Evolutionary conservation across 2,888 invertebrate species (phyloP).

Genomic region (Scaptomyza caliginosa): DNA sequence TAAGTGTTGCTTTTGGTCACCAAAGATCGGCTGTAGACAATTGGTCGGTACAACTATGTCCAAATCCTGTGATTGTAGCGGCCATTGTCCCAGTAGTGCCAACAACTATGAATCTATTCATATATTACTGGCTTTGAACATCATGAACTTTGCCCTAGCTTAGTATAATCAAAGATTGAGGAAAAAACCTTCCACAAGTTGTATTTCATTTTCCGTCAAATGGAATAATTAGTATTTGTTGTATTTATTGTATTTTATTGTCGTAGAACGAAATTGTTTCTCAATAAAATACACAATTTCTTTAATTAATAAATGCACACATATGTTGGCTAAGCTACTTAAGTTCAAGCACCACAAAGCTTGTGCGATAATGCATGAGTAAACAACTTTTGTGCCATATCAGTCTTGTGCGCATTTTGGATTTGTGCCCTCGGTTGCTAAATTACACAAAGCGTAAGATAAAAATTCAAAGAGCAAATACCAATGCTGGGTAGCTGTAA

Average conservation of each 20-base stretch:
- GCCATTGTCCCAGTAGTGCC: not conserved
- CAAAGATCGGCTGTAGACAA: not conserved
- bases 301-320: no score
- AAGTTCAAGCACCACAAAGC: not conserved
- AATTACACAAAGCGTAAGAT: conserved; percentile 58
- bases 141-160: not conserved
- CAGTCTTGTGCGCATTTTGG: conserved; percentile 22
- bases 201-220: no score
- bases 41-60: not conserved
- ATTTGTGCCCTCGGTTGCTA: conserved; percentile 31
- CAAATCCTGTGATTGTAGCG: not conserved
- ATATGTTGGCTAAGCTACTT: not conserved
- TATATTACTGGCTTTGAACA: not conserved
- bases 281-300: no score
- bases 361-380: not conserved
- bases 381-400: not conserved
- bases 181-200: not conserved
- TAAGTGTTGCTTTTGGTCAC: not conserved
- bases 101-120: not conserved
- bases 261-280: no score
- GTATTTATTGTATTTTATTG: no score
- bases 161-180: not conserved
- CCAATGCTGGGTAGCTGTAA: conserved; percentile 50
- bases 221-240: no score
- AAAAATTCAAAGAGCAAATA: conserved; percentile 53